These are phyloP conservation scores for Bubo scandiacus DNA, from an alignment of 2,113 vertebrate genomes.

Conservation along the genomic window DNA sequence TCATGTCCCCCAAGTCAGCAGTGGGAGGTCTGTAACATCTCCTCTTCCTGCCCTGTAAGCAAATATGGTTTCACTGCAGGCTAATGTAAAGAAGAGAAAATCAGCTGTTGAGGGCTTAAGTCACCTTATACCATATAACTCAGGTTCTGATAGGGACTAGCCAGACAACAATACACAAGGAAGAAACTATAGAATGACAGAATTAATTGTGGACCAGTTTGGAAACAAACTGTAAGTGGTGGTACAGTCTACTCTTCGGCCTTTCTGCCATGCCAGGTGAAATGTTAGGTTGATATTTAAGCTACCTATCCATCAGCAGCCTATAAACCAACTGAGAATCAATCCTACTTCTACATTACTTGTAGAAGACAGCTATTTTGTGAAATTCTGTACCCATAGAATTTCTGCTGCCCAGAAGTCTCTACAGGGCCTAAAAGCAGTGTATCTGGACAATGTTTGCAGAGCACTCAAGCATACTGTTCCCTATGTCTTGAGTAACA, in stretches of 20 bases:
- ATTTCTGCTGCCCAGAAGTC: neutral
- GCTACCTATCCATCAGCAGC: neutral
- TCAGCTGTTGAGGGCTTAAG: neutral
- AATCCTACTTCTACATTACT: neutral
- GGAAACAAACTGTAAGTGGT: neutral
- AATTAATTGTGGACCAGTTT: neutral
- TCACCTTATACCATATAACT: neutral
- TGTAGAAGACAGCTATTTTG: neutral
- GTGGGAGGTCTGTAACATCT: neutral
- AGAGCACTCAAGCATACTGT: neutral
- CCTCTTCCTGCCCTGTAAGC: neutral
- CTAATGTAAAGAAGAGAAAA: neutral
- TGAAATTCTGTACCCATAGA: neutral
- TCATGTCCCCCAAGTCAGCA: neutral
- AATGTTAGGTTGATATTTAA: neutral
- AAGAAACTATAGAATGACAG: neutral
- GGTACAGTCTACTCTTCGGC: neutral
- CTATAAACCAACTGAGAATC: neutral
- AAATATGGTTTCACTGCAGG: neutral
- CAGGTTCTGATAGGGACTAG: neutral
- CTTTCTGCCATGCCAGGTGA: neutral
- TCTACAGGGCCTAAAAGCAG: neutral
- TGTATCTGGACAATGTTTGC: neutral
- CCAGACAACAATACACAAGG: neutral
- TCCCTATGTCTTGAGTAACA: neutral